Evolutionary conservation across 1,140 invertebrate genomes (phyloP).

Genomic region (Drosophila navojoa): DNA sequence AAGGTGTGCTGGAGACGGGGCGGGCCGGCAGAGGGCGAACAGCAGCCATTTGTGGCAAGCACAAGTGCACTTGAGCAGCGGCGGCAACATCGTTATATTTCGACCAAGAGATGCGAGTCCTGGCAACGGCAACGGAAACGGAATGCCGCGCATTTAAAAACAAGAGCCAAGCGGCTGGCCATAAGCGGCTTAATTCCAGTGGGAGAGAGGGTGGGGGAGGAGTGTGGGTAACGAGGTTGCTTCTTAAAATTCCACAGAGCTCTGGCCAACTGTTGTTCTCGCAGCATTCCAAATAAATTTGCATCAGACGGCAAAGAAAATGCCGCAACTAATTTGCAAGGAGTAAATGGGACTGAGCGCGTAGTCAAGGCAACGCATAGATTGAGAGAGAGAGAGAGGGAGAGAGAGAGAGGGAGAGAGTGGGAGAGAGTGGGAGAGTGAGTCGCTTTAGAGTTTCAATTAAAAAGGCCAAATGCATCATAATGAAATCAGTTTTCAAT

Average conservation of each 20-base stretch:
- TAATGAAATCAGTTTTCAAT: constrained; percentile 82
- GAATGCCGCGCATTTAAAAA: constrained; percentile 61
- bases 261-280: constrained; percentile 21
- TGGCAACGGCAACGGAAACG: constrained; percentile 20
- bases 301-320: constrained; percentile 33
- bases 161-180: constrained; percentile 46
- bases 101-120: constrained; percentile 13
- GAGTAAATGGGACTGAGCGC: constrained; percentile 2
- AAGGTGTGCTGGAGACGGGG: background rate
- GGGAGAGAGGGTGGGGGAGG: background rate
- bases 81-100: constrained; percentile 68
- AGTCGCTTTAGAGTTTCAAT: constrained; percentile 50
- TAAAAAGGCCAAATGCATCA: constrained; percentile 52
- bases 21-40: constrained; percentile 12
- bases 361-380: constrained; percentile 12
- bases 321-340: constrained; percentile 64
- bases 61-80: constrained; percentile 75
- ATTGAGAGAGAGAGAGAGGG: background rate
- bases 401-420: too few species aligned
- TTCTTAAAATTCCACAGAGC: constrained; percentile 35
- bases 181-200: constrained; percentile 75
- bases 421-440: background rate
- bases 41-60: constrained; percentile 67
- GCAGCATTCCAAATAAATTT: constrained; percentile 18
- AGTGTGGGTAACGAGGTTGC: constrained; percentile 11